Evolutionary conservation across 2,797 vertebrate species (phyloP), one percentile per base, ranked within the genome.

Genomic region (Anguilla obscura): DNA sequence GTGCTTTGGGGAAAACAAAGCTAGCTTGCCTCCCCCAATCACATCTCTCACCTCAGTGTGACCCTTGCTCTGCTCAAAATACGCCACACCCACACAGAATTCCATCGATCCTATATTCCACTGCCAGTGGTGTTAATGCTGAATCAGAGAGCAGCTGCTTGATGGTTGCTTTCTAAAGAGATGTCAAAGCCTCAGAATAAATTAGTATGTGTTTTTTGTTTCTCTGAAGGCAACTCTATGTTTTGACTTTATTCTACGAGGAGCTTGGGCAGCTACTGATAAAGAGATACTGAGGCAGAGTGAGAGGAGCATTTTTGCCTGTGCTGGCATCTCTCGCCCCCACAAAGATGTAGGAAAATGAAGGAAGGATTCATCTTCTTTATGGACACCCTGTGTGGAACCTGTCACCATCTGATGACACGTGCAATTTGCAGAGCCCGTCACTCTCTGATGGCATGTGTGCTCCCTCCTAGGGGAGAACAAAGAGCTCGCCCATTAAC

Each of bases 251-350:
- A 30, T 80, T 85, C 8, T 71, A 48, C 27, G 1, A 40, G 88
- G 86, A 85, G 86, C 33, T 40, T 60, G 27, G 58, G 74, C 83
- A 89, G 84, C 74, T 85, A 8, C 84, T 89, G 76, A 83, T 85
- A 74, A 82, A 79, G 71, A 87, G 79, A 24, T 45, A 54, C 30
- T 3, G 86, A 74, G 30, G 33, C 8, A 82, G 69, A 76, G 54
- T 0, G 83, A 56, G 69, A 24, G n/a, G 63, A 69, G 66, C 60
- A 45, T 30, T 45, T 86, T 86, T n/a, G 24, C 60, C 60, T 45
- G 2, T 30, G 58, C 66, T 48, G 69, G 50, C 76, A 83, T 86
- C n/a, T 83, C 48, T 83, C 88, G 82, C 63, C 60, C 71, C 40
- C 27, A 87, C 80, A 60, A 74, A 54, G 33, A 71, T 12, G 12